Base-by-base conservation (phyloP, 2,113 vertebrate species). In the Entosphenus tridentatus region DNA sequence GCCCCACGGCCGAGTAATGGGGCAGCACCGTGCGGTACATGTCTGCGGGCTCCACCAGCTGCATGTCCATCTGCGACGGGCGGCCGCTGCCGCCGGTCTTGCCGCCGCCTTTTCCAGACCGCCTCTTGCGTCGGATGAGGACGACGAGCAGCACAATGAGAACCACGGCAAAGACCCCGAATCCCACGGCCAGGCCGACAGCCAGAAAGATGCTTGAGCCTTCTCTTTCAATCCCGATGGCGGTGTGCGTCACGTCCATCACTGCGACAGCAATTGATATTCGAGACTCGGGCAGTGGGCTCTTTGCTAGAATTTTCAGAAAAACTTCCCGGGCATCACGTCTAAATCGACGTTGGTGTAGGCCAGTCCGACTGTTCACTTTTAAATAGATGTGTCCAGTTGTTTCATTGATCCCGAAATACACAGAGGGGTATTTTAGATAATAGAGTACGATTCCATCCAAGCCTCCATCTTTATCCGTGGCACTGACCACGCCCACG, bases 1-100 rank as follows among this genome's bases (percentile, higher is more conserved):
- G 77, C 39, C 81, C 81, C 0, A 77, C 80, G 0, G 75, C 77
- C 12, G 81, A 75, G 0, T 92, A 98, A 3, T 90, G 91, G 0
- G 93, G 89, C 73, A 98, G 81, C 0, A 90, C 78, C 76, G 93
- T 89, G 74, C 96, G 91, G 74, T 96, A 97, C 59, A 97, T 84
- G 71, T 88, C 85, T 57, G 88, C 83, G 0, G 56, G 74, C 57
- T 79, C 76, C n/a, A 90, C 70, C 72, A 89, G 92, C 75, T 93
- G 87, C 71, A 92, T 71, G 9, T 85, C 84, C 12, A 83, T 82
- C 3, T 83, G 83, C 3, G 81, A 76, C 74, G 83, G 68, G 67
- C 70, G 21, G n/a, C 69, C 55, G 12, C 10, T 57, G 13, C 11
- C 69, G 3, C 18, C 56, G 18, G 9, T 14, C 5, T 18, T 9